Base-by-base conservation (phyloP, 2,113 vertebrate species). In the Gymnobelideus leadbeateri region DNA sequence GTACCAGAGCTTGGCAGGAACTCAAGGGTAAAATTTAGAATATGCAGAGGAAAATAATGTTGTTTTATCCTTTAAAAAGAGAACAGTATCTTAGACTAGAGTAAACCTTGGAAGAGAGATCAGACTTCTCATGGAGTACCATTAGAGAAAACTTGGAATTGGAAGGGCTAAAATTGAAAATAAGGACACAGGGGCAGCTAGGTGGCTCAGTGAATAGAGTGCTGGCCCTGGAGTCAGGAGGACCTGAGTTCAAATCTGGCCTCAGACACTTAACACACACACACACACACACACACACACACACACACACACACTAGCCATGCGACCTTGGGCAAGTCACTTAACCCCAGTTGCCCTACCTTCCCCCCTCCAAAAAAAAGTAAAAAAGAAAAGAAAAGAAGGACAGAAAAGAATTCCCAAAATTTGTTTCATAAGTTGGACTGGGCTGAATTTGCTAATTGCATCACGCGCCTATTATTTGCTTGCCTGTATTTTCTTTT, bases 381-480 rank as follows among this genome's bases (percentile, higher is more conserved):
- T 3, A 4, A 3, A 49, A 49, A 49, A 49, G 4, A 49, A 49
- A 49, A 49, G 14, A n/a, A 77, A n/a, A 37, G 7, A 37, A n/a
- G 61, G 31, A 19, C 26, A 92, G 21, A 55, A 89, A 92, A 92
- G 16, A 46, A 49, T 91, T 93, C 53, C 92, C 46, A 89, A 92
- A 91, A 90, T 68, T 46, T 91, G 11, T 68, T 94, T 96, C 95
- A 94, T 94, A 8, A 91, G 23, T 3, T 7, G 46, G 31, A 28
- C 12, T 23, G 37, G 77, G 10, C 37, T 96, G 57, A 21, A 90
- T 19, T 49, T 91, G 19, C 37, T 68, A 16, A 23, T 84, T 46
- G 3, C 49, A 47, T 8, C 3, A 8, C 37, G 14, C 90, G 16
- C 21, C 77, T 93, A 24, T 50, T 92, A 91, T 37, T 91, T 89